These are phyloP conservation scores for Drosophila diplacantha DNA, from an alignment of 2,888 invertebrate species.

Conservation along the genomic window DNA sequence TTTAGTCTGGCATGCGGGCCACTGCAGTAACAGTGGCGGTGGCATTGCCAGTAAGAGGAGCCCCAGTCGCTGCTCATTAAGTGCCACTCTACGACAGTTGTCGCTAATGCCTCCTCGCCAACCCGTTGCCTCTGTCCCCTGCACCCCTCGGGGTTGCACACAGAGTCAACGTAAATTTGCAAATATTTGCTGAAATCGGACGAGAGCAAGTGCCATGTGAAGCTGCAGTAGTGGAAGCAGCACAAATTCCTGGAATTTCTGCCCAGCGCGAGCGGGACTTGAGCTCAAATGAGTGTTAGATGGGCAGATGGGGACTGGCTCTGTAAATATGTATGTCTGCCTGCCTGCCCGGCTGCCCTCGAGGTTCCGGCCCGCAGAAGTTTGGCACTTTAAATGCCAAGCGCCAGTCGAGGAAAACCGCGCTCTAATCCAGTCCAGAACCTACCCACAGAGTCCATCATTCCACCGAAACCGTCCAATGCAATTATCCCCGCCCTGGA, in stretches of 20 bases:
- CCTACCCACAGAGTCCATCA: conserved; percentile 16
- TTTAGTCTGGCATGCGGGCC: conserved; percentile 70
- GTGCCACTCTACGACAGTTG: conserved; percentile 71
- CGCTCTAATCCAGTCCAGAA: conserved; percentile 18
- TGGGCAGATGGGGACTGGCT: conserved; percentile 37
- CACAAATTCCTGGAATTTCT: conserved; percentile 50
- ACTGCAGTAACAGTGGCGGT: conserved; percentile 46
- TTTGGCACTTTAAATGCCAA: conserved; percentile 33
- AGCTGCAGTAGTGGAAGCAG: conserved; percentile 15
- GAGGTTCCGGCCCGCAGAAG: conserved; percentile 10
- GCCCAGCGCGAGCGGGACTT: conserved; percentile 26
- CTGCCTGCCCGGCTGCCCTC: conserved; percentile 4
- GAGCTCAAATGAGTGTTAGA: conserved; percentile 55
- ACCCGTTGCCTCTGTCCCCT: conserved; percentile 9
- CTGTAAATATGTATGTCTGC: conserved; percentile 54
- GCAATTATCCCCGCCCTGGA: conserved; percentile 32
- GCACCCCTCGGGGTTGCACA: conserved; percentile 55
- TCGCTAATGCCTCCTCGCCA: conserved; percentile 67
- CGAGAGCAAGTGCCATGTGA: conserved; percentile 40
- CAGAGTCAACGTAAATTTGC: conserved; percentile 68
- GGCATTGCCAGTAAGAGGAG: conserved; percentile 25
- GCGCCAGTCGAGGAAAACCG: conserved; percentile 21
- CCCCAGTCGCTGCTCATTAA: conserved; percentile 68
- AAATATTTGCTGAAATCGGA: conserved; percentile 70
- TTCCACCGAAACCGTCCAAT: conserved; percentile 21